A percentile compares a stretch with the other conserved stretches of the same genome.
phyloP scores from a whole-genome alignment of 2,113 vertebrate genomes.

The Chrysochloris asiatica region DNA sequence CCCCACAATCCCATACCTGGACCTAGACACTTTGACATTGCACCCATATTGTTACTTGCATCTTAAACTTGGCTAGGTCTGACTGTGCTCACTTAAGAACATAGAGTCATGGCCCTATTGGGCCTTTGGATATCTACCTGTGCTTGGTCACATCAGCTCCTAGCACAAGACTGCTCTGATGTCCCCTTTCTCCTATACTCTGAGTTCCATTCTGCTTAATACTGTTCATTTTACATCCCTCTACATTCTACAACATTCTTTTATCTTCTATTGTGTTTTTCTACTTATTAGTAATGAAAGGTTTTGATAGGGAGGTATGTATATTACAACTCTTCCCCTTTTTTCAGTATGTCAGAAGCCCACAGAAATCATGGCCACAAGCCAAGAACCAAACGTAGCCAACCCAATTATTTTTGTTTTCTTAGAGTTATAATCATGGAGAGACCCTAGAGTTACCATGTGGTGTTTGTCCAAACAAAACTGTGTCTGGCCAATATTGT shows the following conservation, averaged over 20 bases:
- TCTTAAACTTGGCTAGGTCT: neutral
- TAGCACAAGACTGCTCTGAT: neutral
- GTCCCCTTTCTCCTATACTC: neutral
- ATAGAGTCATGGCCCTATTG: too few species aligned
- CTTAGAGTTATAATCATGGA: neutral
- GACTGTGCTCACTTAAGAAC: neutral
- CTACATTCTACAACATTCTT: constrained; percentile 67
- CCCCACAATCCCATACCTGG: neutral
- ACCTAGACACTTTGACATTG: neutral
- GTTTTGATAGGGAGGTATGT: neutral
- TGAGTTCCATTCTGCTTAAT: neutral
- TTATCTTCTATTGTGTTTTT: constrained; percentile 30
- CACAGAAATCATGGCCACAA: neutral
- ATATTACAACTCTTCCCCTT: neutral
- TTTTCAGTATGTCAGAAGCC: neutral
- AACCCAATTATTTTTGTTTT: neutral
- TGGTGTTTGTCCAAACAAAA: neutral
- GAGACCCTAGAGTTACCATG: neutral
- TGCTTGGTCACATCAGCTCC: neutral
- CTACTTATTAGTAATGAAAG: neutral
- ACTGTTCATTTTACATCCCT: constrained; percentile 55
- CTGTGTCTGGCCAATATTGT: neutral
- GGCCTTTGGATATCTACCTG: neutral
- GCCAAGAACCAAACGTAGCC: neutral
- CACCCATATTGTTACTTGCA: neutral